Conservation (phyloP, 2,797 vertebrate species). For the Chanos chanos region DNA sequence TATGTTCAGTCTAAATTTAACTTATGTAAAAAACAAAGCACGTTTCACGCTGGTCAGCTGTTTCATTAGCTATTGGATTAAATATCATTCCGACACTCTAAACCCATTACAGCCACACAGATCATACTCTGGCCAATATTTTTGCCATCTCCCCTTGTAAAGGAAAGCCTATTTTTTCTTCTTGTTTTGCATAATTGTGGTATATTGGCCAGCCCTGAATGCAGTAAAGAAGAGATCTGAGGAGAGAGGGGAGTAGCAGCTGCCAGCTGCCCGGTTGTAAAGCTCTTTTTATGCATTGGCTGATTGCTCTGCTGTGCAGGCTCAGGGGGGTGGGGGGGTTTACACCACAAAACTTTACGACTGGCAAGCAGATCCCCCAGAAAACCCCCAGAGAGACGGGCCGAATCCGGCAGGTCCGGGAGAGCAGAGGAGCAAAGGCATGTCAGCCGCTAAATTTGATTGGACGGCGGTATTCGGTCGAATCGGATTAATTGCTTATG, state of each 20-base stretch:
- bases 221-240: slow-evolving; percentile 25
- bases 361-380: slow-evolving; percentile 28
- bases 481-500: slow-evolving; percentile 15
- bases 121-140: neutral
- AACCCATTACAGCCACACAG: neutral
- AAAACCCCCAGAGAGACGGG: neutral
- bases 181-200: slow-evolving; percentile 36
- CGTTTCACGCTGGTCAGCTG: no score
- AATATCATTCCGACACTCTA: no score
- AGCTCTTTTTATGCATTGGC: slow-evolving; percentile 27
- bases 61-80: no score
- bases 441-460: no score
- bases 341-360: slow-evolving; percentile 36
- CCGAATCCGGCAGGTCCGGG: neutral
- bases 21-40: no score
- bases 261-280: slow-evolving; percentile 44
- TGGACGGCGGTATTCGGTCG: no score
- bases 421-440: no score
- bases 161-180: slow-evolving; percentile 22
- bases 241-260: slow-evolving; percentile 29
- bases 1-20: no score
- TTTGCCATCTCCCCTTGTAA: neutral
- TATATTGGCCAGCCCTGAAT: slow-evolving; percentile 11
- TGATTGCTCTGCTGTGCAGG: slow-evolving; percentile 35
- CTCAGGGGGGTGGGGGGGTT: no score